These are phyloP conservation scores for Uropetala carovei DNA, from an alignment of 2,888 invertebrate species.

Conservation along the genomic window DNA sequence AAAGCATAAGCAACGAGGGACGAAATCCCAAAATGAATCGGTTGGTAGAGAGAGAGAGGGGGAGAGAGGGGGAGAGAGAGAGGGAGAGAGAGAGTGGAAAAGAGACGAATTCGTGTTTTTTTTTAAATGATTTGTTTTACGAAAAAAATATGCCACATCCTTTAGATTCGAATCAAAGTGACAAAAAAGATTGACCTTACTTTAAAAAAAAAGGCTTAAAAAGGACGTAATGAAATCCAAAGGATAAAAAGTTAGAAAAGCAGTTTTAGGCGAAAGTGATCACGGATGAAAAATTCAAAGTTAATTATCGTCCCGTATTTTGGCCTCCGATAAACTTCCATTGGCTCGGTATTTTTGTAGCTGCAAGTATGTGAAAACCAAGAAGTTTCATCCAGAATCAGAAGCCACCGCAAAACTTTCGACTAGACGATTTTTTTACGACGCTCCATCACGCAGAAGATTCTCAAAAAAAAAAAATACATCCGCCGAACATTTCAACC, in stretches of 20 bases:
- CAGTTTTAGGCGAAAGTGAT: too few relatives aligned
- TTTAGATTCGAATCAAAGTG: neutral
- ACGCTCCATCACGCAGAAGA: too few relatives aligned
- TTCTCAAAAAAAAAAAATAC: too few relatives aligned
- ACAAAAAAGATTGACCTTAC: neutral
- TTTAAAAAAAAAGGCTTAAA: neutral
- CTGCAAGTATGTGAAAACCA: too few relatives aligned
- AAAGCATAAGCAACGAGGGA: constrained; percentile 3
- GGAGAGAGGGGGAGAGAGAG: neutral
- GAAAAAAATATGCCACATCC: neutral
- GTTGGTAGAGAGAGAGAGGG: neutral
- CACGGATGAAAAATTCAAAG: too few relatives aligned
- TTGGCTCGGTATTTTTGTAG: too few relatives aligned
- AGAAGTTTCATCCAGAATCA: too few relatives aligned
- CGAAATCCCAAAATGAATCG: neutral
- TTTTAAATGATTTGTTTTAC: neutral
- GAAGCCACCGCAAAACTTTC: too few relatives aligned
- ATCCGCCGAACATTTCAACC: too few relatives aligned
- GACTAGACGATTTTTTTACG: too few relatives aligned
- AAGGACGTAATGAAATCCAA: neutral
- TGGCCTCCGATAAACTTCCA: too few relatives aligned
- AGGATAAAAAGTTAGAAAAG: neutral
- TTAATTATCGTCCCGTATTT: too few relatives aligned
- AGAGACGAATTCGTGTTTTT: neutral
- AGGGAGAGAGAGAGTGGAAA: neutral